Evolutionary conservation across 1,140 invertebrate species (phyloP).

Genomic region (Dysdera silvatica): DNA sequence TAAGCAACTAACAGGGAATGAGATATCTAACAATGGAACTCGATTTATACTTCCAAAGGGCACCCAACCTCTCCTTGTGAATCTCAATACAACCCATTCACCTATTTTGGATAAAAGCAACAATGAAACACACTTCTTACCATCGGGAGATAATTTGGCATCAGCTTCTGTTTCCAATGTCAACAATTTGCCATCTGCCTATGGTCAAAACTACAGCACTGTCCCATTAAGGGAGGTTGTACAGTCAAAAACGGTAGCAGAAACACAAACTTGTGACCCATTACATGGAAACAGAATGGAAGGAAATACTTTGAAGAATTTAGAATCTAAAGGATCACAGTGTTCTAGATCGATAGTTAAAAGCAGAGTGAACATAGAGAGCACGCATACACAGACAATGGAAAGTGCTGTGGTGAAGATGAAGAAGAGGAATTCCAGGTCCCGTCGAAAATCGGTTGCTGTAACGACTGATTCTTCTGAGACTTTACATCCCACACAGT

Average conservation of each 20-base stretch:
- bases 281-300: too few species aligned
- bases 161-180: too few species aligned
- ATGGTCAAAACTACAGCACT: too few species aligned
- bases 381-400: constrained; percentile 25
- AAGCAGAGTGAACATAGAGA: constrained; percentile 6
- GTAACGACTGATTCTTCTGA: constrained; percentile 12
- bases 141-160: too few species aligned
- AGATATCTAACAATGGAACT: too few species aligned
- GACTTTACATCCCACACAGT: not conserved
- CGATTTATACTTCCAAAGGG: constrained; percentile 19
- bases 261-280: too few species aligned
- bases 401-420: constrained; percentile 27
- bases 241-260: too few species aligned
- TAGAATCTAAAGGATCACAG: constrained; percentile 16
- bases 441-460: constrained; percentile 21
- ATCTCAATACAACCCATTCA: not conserved
- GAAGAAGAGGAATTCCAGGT: constrained; percentile 14
- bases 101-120: too few species aligned
- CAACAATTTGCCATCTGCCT: too few species aligned
- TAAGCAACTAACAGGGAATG: too few species aligned
- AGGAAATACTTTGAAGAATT: not conserved
- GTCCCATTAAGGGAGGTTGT: too few species aligned
- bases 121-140: too few species aligned
- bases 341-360: constrained; percentile 10
- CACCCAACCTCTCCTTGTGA: not conserved